phyloP scores from a whole-genome alignment of 2,113 vertebrate species.

The Protomyctophum bolini region DNA sequence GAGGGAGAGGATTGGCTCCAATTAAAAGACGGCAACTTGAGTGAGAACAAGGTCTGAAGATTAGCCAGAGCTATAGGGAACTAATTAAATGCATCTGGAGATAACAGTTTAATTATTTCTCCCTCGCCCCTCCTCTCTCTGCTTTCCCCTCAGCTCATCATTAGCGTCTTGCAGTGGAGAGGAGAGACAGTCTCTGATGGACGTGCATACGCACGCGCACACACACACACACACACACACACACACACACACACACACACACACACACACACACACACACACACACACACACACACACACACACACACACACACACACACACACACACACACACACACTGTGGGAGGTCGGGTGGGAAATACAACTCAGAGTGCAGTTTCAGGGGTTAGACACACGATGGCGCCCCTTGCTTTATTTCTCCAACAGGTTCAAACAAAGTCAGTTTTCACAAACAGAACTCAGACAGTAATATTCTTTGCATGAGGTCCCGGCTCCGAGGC shows the following conservation, averaged over 20 bases:
- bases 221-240: too few species aligned
- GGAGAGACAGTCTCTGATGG: conserved; percentile 22
- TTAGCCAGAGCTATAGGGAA: conserved; percentile 64
- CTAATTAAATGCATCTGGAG: conserved; percentile 71
- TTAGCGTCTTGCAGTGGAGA: conserved; percentile 36
- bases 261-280: background rate
- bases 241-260: conserved; percentile 15
- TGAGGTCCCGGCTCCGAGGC: too few species aligned
- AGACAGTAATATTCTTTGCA: too few species aligned
- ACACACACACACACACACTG: background rate
- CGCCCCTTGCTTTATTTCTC: too few species aligned
- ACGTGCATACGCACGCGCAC: conserved; percentile 3
- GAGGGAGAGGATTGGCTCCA: conserved; percentile 46
- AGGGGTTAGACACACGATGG: too few species aligned
- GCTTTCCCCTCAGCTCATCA: conserved; percentile 53
- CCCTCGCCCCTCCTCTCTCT: conserved; percentile 22
- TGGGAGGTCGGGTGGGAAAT: too few species aligned
- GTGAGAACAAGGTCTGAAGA: conserved; percentile 62
- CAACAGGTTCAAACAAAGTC: too few species aligned
- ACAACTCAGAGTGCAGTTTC: too few species aligned
- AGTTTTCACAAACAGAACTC: too few species aligned
- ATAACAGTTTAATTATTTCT: conserved; percentile 72
- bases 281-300: conserved; percentile 5
- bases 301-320: background rate
- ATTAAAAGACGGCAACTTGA: conserved; percentile 59